A percentile compares a stretch with the other conserved stretches of the same genome.
Evolutionary conservation across 2,888 invertebrate species (phyloP).

Genomic region (Syrphus vitripennis): DNA sequence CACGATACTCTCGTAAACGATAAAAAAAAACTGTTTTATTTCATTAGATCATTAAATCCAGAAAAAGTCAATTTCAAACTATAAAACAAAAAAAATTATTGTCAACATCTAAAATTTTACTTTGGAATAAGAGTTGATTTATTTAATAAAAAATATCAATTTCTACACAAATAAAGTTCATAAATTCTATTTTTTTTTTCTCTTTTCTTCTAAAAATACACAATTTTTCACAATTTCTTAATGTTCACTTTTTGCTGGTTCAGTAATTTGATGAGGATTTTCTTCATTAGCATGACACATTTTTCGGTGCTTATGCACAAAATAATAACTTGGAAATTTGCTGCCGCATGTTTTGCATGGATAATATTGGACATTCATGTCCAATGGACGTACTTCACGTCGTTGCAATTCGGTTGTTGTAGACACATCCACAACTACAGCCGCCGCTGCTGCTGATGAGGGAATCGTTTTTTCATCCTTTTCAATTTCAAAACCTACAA

Average conservation of each 20-base stretch:
- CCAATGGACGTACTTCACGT: slow-evolving; percentile 85
- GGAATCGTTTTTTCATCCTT: slow-evolving; percentile 27
- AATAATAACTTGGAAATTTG: slow-evolving; percentile 96
- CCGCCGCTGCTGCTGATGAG: too few relatives aligned
- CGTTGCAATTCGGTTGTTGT: slow-evolving; percentile 77
- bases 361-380: slow-evolving; percentile 93
- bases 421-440: slow-evolving; percentile 63
- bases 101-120: not conserved
- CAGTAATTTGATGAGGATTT: slow-evolving; percentile 54
- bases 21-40: too few relatives aligned
- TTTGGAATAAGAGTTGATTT: not conserved
- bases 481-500: slow-evolving; percentile 14
- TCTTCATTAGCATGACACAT: slow-evolving; percentile 87
- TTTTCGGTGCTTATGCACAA: slow-evolving; percentile 95
- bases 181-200: not conserved
- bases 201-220: not conserved
- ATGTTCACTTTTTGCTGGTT: slow-evolving; percentile 61
- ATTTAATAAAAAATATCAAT: slow-evolving; percentile 10
- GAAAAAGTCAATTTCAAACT: too few relatives aligned
- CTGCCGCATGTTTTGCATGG: slow-evolving; percentile 96
- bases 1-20: too few relatives aligned
- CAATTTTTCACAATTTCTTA: not conserved
- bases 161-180: not conserved
- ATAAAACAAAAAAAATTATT: not conserved
- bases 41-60: too few relatives aligned